Evolutionary conservation across 1,140 invertebrate species (phyloP).

Genomic region (Marisa cornuarietis): DNA sequence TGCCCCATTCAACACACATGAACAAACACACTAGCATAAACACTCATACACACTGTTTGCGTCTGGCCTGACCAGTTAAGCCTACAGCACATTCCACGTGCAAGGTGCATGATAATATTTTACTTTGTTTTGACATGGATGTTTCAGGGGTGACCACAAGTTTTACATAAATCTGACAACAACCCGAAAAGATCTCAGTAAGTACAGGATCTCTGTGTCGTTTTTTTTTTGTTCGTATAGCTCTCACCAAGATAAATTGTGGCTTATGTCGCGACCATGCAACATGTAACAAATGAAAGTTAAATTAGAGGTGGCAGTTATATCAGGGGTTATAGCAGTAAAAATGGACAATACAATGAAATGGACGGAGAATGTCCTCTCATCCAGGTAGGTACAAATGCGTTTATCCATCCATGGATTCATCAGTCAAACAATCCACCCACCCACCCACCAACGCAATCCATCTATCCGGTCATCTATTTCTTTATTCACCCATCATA

Average conservation of each 20-base stretch:
- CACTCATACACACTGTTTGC: neutral
- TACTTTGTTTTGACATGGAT: too few species aligned
- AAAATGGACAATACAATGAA: too few species aligned
- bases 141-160: conserved; percentile 15
- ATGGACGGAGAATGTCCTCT: neutral
- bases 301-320: too few species aligned
- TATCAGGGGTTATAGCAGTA: too few species aligned
- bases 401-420: neutral
- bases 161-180: conserved; percentile 9
- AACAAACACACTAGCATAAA: neutral
- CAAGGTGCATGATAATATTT: too few species aligned
- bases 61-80: too few species aligned
- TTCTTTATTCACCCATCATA: neutral
- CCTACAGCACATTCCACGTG: too few species aligned
- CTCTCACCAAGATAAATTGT: too few species aligned
- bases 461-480: neutral
- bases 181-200: conserved; percentile 6
- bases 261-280: too few species aligned
- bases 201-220: neutral
- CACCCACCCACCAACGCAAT: neutral
- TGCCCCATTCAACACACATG: neutral
- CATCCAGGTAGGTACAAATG: neutral
- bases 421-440: neutral
- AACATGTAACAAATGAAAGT: too few species aligned
- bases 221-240: too few species aligned